phyloP scores from a whole-genome alignment of 2,888 invertebrate genomes.

The Chrysolina americana region DNA sequence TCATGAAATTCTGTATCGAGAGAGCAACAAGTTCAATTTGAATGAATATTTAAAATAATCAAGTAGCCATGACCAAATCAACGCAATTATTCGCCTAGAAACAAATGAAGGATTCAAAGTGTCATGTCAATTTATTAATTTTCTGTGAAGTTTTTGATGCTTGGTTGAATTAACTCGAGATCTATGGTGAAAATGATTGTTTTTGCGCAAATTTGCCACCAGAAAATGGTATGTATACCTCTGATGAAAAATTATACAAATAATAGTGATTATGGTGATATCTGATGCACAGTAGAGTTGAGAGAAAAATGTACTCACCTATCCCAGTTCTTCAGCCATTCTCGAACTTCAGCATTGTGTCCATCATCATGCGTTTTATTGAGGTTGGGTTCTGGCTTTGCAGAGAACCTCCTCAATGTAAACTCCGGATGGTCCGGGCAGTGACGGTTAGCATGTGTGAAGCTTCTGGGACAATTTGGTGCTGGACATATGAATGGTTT shows the following conservation, averaged over 20 bases:
- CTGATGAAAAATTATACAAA: no score
- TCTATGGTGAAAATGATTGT: no score
- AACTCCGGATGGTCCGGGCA: slow-evolving; percentile 81
- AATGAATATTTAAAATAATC: no score
- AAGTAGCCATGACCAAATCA: not conserved
- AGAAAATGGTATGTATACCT: no score
- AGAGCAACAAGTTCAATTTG: not conserved
- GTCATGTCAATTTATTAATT: not conserved
- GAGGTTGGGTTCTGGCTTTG: slow-evolving; percentile 62
- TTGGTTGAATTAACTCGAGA: not conserved
- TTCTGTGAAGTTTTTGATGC: not conserved
- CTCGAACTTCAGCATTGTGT: slow-evolving; percentile 67
- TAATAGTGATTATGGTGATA: no score
- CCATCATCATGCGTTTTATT: slow-evolving; percentile 69
- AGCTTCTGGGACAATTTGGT: slow-evolving; percentile 77
- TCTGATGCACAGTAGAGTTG: not conserved
- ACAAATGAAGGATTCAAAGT: not conserved
- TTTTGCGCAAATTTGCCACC: no score
- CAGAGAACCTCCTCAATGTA: slow-evolving; percentile 66
- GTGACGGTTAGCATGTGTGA: slow-evolving; percentile 84
- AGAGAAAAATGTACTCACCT: slow-evolving; percentile 44
- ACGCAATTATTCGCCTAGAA: not conserved
- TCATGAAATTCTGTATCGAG: no score
- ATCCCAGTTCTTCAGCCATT: slow-evolving; percentile 69
- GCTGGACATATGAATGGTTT: slow-evolving; percentile 81